Conservation (phyloP, 1,140 invertebrate genomes). For the Bombus turneri region DNA sequence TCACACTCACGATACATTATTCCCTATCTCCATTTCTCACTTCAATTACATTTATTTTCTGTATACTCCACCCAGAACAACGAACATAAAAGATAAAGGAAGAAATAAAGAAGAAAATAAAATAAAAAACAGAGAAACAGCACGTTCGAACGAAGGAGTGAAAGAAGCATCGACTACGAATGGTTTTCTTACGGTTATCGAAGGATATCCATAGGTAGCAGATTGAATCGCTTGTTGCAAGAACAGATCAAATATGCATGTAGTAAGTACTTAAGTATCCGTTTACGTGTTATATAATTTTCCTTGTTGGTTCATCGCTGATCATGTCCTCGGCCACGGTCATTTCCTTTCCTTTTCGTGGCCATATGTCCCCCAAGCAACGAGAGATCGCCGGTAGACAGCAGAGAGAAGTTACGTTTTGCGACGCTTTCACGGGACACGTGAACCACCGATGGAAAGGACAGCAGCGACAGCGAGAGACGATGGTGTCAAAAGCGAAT, state of each 20-base stretch:
- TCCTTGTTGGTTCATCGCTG: not conserved
- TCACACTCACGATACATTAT: not conserved
- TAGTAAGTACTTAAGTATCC: not conserved
- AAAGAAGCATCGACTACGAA: slow-evolving; percentile 3
- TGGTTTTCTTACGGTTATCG: not conserved
- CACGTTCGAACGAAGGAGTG: slow-evolving; percentile 23
- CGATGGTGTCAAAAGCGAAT: slow-evolving; percentile 3
- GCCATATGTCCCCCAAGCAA: slow-evolving; percentile 4
- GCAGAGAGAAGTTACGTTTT: slow-evolving; percentile 11
- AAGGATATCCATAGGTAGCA: not conserved
- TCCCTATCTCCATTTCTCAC: not conserved
- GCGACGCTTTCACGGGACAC: slow-evolving; percentile 31
- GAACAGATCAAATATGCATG: not conserved
- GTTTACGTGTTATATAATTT: slow-evolving; percentile 25
- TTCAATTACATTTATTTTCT: not conserved
- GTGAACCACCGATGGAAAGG: slow-evolving; percentile 46
- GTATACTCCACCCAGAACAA: not conserved
- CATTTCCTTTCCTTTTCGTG: slow-evolving; percentile 22
- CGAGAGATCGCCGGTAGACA: not conserved
- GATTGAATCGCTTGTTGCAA: slow-evolving; percentile 5
- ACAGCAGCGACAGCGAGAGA: slow-evolving; percentile 17
- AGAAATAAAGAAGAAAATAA: not conserved
- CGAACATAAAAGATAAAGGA: not conserved
- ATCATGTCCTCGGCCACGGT: not conserved
- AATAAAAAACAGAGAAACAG: not conserved